Conservation (phyloP, 2,113 vertebrate genomes). For the Osmerus mordax region DNA sequence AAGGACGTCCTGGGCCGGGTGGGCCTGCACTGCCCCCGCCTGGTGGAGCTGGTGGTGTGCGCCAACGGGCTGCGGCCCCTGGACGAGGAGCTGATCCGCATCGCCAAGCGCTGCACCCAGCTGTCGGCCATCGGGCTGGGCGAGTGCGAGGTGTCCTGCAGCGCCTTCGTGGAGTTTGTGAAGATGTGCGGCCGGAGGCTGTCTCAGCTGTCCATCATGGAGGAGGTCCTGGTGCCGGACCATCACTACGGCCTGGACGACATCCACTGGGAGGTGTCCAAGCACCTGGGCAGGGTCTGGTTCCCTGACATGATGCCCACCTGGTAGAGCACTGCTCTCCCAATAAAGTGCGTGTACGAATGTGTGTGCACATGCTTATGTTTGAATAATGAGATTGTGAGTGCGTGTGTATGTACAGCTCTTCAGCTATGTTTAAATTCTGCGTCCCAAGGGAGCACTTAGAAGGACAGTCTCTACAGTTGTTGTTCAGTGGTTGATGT, state of each 20-base stretch:
- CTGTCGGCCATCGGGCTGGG: constrained; percentile 84
- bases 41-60: constrained; percentile 71
- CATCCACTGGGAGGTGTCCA: constrained; percentile 87
- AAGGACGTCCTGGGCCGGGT: constrained; percentile 67
- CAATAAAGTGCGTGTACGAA: no score
- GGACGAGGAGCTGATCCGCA: constrained; percentile 86
- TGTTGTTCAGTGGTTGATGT: no score
- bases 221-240: constrained; percentile 86
- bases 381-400: no score
- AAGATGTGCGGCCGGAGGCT: constrained; percentile 84
- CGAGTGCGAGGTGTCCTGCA: constrained; percentile 87
- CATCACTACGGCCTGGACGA: constrained; percentile 84
- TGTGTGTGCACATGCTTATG: no score
- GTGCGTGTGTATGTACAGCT: no score
- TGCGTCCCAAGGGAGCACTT: no score
- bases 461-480: no score
- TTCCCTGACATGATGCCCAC: constrained; percentile 91
- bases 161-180: constrained; percentile 56
- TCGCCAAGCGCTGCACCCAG: constrained; percentile 83
- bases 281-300: constrained; percentile 86
- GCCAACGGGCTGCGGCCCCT: constrained; percentile 83
- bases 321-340: constrained; percentile 63
- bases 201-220: constrained; percentile 85
- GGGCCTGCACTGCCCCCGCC: constrained; percentile 80
- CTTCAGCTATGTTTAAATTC: no score